Evolutionary conservation across 37 sponge, comb jelly and placozoan species (phyloP), one percentile per base, ranked within the genome.

Genomic region (Geodia barretti): DNA sequence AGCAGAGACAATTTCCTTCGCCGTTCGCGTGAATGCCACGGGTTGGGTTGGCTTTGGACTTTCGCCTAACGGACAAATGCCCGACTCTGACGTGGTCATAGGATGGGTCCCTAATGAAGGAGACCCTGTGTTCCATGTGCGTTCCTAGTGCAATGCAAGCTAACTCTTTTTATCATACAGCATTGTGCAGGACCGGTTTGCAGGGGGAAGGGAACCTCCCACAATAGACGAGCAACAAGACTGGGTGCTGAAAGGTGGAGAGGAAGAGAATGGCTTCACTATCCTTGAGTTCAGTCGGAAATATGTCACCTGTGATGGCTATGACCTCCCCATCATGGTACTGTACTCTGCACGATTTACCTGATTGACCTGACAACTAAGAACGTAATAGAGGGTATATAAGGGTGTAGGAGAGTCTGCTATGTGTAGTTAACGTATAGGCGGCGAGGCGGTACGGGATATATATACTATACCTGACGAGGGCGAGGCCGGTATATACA

Each of bases 231-330:
- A 39, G 3, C 72, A 60, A 61, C 79, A 83, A 25, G 80, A 89
- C 37, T 84, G 84, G 86, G 68, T 62, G 31, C 74, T 90, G 20
- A 38, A 60, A 3, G 30, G 54, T 26, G 84, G 82, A n/a, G 69
- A 76, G 24, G 91, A 85, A 60, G 82, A 84, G 17, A 59, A 77
- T 81, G 91, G 91, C 23, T 90, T 64, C 79, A 90, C 91, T 24
- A 70, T 69, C 9, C 64, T 90, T 71, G 78, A 90, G 86, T 90
- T 90, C 62, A 54, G 54, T 36, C 63, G 91, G 33, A 74, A 76
- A 41, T 42, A 75, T 14, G 77, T 64, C 28, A 85, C 86, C 8
- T 85, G 91, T 65, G 91, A 90, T 71, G 41, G 5, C 28, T 36
- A 43, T 20, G 80, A 79, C 43, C 38, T 73, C 2, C 37, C 69